Evolutionary conservation across 1,140 invertebrate genomes (phyloP), one percentile per base, ranked within the genome.

Genomic region (Drosophila melanica): DNA sequence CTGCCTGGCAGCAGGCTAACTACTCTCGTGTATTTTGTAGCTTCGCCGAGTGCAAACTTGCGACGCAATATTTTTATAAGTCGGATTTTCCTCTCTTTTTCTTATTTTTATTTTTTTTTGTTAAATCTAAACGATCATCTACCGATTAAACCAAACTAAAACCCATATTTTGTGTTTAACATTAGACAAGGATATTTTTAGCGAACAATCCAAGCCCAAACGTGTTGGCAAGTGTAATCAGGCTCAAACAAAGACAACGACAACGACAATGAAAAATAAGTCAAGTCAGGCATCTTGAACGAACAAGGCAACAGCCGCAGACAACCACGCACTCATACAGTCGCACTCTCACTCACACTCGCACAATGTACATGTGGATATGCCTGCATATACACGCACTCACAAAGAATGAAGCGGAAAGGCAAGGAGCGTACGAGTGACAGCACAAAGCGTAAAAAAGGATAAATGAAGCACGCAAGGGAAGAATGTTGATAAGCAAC

Each of bases 161-260:
- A 11, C 2, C 42, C 20, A 12, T 12, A 53, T 8, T 48, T 33
- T 67, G 14, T 10, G 35, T 11, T 44, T 37, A 51, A 16, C 35
- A 27, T 41, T 39, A 42, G 57, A 3, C 11, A 67, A 72, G 64
- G 64, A 63, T 74, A 57, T 70, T 62, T 63, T 69, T 69, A 68
- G 51, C 37, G 37, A 70, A 54, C 72, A 59, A 71, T 68, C 14
- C 44, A 53, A 71, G 41, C 48, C 11, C 51, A 74, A 79, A 76
- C 84, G 67, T 87, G 82, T 67, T 89, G 80, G 82, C 82, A 87
- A 87, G 82, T 87, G 82, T 89, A 79, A 79, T 87, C 82, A 57
- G 57, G 75, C 47, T 67, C 76, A 70, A 89, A 87, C 82, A 87
- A 87, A 62, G 51, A 60, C 72, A 58, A 62, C 47, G 75, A 75